Percentiles rank a stretch among this genome's conserved stretches.
phyloP scores from a whole-genome alignment of 2,888 invertebrate species.

The Scaptomyza parva region DNA sequence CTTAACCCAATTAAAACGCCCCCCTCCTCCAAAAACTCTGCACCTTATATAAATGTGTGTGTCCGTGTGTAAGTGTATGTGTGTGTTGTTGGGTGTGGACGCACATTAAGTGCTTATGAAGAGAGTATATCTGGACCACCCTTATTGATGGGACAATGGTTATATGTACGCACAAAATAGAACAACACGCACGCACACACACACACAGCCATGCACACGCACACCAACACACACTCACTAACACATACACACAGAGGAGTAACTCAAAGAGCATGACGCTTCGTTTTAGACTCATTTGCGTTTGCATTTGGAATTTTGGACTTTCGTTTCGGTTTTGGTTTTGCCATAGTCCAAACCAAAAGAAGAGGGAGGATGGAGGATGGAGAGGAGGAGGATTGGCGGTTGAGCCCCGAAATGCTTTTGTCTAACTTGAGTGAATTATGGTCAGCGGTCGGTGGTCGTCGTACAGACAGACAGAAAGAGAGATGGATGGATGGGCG shows the following conservation, averaged over 20 bases:
- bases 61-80: constrained; percentile 1
- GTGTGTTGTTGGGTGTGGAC: constrained; percentile 54
- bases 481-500: no score
- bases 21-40: constrained; percentile 8
- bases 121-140: constrained; percentile 55
- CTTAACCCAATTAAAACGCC: constrained; percentile 73
- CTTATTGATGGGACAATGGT: constrained; percentile 54
- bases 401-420: constrained; percentile 65
- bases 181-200: constrained; percentile 8
- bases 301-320: constrained; percentile 70
- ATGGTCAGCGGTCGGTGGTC: constrained; percentile 71
- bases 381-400: neutral
- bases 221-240: constrained; percentile 2
- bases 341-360: constrained; percentile 22
- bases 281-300: constrained; percentile 74
- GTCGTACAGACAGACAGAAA: neutral
- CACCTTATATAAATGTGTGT: constrained; percentile 38
- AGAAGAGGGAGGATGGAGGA: constrained; percentile 15
- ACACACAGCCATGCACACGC: constrained; percentile 7
- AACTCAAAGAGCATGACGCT: constrained; percentile 72
- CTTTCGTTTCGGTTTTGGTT: constrained; percentile 52
- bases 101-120: constrained; percentile 62
- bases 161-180: constrained; percentile 40
- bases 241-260: constrained; percentile 2
- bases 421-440: constrained; percentile 79